Percentiles rank a stretch among this genome's conserved stretches.
Evolutionary conservation across 1,140 invertebrate genomes (phyloP).

Genomic region (Lethrus apterus): DNA sequence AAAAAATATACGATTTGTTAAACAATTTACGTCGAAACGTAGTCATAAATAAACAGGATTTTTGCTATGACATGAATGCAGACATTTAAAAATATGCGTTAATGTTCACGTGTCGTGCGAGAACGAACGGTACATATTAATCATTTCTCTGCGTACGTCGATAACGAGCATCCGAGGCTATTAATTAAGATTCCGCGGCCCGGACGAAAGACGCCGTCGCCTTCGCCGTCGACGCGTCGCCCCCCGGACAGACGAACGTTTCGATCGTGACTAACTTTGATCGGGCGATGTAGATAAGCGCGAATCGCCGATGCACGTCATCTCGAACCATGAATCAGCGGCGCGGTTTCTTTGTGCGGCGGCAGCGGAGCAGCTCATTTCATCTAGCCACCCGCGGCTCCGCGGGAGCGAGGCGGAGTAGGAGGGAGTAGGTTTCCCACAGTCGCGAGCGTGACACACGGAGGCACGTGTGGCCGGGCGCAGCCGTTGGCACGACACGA

Average conservation of each 20-base stretch:
- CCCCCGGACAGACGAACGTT: conserved; percentile 8
- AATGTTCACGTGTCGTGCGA: too few relatives aligned
- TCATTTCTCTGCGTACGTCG: too few relatives aligned
- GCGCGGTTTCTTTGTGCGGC: conserved; percentile 22
- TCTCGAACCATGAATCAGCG: conserved; percentile 23
- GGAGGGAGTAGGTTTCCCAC: conserved; percentile 26
- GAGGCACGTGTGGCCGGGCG: conserved; percentile 28
- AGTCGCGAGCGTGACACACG: conserved; percentile 34
- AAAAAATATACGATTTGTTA: too few relatives aligned
- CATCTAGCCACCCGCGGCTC: conserved; percentile 26
- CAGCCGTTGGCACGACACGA: conserved; percentile 24
- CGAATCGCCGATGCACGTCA: conserved; percentile 14
- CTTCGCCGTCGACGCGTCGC: not conserved
- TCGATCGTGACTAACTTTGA: conserved; percentile 10
- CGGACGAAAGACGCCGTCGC: conserved; percentile 6
- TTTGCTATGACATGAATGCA: too few relatives aligned
- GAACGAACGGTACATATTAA: too few relatives aligned
- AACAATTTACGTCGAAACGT: too few relatives aligned
- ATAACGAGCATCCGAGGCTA: too few relatives aligned
- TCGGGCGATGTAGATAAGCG: conserved; percentile 2
- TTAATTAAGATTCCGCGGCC: too few relatives aligned
- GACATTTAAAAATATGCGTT: too few relatives aligned
- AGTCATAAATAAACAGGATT: too few relatives aligned
- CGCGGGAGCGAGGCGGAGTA: not conserved
- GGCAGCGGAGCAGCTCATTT: conserved; percentile 13